Percentiles rank a stretch among this genome's conserved stretches.
These are phyloP conservation scores for human DNA, from an alignment of 2,113 vertebrate genomes.

Conservation along the genomic window GRCh38 chr18:22352001-22352500, in stretches of 20 bases:
- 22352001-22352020: background rate
- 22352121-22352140: background rate
- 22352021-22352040: background rate
- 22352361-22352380: background rate
- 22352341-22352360: background rate
- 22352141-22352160: background rate
- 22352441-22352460: background rate
- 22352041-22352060: background rate
- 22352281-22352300: no score
- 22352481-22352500: background rate
- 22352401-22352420: background rate
- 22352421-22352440: background rate
- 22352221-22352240: background rate
- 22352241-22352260: background rate
- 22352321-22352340: background rate
- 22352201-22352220: background rate
- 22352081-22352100: background rate
- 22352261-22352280: background rate
- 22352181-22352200: background rate
- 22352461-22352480: background rate
- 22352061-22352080: background rate
- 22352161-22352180: background rate
- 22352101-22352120: background rate
- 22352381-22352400: background rate
- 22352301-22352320: background rate